Evolutionary conservation across 2,797 vertebrate genomes (phyloP).

Genomic region (Sphaeramia orbicularis): DNA sequence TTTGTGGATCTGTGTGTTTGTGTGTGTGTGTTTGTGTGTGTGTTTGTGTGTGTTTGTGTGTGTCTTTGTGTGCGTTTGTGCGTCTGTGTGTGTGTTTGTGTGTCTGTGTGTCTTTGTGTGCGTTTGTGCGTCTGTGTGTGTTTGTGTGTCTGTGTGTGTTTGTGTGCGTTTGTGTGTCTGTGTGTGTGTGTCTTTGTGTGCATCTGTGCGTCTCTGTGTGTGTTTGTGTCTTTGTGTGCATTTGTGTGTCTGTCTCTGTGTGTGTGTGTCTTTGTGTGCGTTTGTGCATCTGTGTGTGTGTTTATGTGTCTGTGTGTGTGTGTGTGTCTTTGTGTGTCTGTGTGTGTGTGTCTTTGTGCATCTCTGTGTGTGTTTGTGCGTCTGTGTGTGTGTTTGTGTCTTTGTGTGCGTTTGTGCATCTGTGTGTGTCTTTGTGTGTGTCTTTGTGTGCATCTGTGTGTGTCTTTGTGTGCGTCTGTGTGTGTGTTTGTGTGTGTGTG

Average conservation of each 20-base stretch:
- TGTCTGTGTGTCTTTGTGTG: constrained; percentile 52
- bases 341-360: too few species aligned
- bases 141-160: too few species aligned
- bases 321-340: too few species aligned
- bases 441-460: constrained; percentile 51
- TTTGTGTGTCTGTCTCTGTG: constrained; percentile 48
- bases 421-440: constrained; percentile 46
- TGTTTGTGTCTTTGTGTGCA: constrained; percentile 49
- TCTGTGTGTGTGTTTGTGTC: constrained; percentile 51
- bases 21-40: constrained; percentile 46
- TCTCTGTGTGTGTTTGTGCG: too few species aligned
- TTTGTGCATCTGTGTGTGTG: constrained; percentile 1
- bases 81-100: constrained; percentile 44
- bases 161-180: too few species aligned
- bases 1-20: too few species aligned
- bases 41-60: constrained; percentile 51
- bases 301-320: too few species aligned
- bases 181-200: constrained; percentile 47
- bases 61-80: constrained; percentile 49
- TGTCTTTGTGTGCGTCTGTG: constrained; percentile 51
- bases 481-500: constrained; percentile 48
- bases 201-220: too few species aligned
- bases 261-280: constrained; percentile 54
- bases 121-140: constrained; percentile 13
- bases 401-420: too few species aligned